Conservation (phyloP, 1,140 invertebrate genomes). For the Micrasema minimum region DNA sequence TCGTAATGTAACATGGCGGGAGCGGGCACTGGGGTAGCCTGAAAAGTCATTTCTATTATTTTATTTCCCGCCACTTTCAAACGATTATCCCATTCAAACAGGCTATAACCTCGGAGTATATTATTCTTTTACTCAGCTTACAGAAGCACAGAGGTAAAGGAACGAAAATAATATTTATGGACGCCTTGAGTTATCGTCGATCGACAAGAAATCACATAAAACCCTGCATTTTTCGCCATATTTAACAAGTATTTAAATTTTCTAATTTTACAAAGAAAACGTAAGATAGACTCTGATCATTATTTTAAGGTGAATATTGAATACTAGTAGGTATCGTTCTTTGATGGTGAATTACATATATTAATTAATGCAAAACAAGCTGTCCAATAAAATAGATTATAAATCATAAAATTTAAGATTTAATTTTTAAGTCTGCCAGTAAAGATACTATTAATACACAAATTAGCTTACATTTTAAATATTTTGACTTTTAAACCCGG, state of each 20-base stretch:
- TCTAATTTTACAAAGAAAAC: background rate
- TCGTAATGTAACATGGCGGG: too few relatives aligned
- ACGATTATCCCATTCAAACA: background rate
- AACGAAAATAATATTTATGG: background rate
- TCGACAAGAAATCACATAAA: background rate
- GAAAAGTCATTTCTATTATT: conserved; percentile 19
- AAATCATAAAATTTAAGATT: background rate
- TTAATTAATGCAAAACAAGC: background rate
- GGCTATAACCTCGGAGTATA: background rate
- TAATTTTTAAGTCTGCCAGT: background rate
- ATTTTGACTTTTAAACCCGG: conserved; percentile 5
- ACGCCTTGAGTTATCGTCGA: background rate
- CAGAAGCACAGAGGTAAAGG: background rate
- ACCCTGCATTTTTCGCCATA: background rate
- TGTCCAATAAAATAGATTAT: background rate
- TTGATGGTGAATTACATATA: too few relatives aligned
- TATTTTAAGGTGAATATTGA: background rate
- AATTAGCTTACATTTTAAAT: background rate
- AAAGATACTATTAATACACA: background rate
- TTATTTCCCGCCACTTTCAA: conserved; percentile 20
- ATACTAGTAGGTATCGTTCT: background rate
- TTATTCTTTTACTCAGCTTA: background rate
- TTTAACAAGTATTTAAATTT: background rate
- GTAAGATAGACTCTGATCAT: too few relatives aligned
- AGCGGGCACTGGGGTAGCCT: background rate